These are phyloP conservation scores for Pangasius larnaudii DNA, from an alignment of 2,797 vertebrate species.

Conservation along the genomic window DNA sequence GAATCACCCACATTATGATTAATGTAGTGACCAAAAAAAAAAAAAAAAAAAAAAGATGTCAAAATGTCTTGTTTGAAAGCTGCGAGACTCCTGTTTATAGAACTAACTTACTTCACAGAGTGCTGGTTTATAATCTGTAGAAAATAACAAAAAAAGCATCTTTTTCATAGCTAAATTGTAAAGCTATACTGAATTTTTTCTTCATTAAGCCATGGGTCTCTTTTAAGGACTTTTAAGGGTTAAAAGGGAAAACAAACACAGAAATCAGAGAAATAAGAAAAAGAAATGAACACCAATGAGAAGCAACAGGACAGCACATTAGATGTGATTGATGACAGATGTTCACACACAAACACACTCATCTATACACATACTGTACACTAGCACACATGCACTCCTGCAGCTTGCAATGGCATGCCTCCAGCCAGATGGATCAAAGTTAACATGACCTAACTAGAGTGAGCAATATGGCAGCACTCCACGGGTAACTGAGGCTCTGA, in stretches of 20 bases:
- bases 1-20: neutral
- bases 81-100: neutral
- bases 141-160: neutral
- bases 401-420: slow-evolving; percentile 12
- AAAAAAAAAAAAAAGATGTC: too few species aligned
- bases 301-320: neutral
- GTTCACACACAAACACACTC: neutral
- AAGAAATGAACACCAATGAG: neutral
- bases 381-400: neutral
- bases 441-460: slow-evolving; percentile 52
- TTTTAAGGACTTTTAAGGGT: neutral
- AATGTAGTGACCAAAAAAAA: neutral
- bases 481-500: neutral
- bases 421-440: slow-evolving; percentile 51
- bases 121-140: neutral
- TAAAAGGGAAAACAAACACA: neutral
- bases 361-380: neutral
- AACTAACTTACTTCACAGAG: neutral
- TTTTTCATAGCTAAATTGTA: neutral
- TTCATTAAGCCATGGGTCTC: neutral
- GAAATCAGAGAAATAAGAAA: neutral
- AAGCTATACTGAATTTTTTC: neutral
- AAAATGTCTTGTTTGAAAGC: neutral
- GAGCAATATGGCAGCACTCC: slow-evolving; percentile 42
- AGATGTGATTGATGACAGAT: neutral